Conservation (phyloP, 1,140 invertebrate genomes). For the Drosophila aff. region DNA sequence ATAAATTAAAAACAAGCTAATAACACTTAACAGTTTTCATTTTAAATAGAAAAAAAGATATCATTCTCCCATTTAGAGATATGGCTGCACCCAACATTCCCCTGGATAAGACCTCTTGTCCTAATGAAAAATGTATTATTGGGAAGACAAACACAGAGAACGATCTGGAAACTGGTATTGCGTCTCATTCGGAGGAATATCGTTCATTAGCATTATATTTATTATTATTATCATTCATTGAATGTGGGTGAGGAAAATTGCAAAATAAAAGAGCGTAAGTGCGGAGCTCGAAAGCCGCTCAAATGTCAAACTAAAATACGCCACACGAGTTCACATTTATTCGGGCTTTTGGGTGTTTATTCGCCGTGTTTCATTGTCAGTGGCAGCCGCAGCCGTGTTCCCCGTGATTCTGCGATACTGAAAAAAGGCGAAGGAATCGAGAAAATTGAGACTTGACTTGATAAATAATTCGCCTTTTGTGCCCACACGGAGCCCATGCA, state of each 20-base stretch:
- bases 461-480: conserved; percentile 80
- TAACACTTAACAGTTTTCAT: neutral
- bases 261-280: conserved; percentile 71
- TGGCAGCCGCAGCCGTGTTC: conserved; percentile 14
- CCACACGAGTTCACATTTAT: conserved; percentile 19
- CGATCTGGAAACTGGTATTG: conserved; percentile 17
- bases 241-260: conserved; percentile 63
- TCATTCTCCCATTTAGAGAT: neutral
- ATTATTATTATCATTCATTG: conserved; percentile 31
- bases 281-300: conserved; percentile 61
- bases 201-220: conserved; percentile 28
- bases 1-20: neutral
- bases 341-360: conserved; percentile 26
- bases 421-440: conserved; percentile 73
- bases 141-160: neutral
- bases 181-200: conserved; percentile 25
- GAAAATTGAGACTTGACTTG: conserved; percentile 61
- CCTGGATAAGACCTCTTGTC: conserved; percentile 21
- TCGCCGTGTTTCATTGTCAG: conserved; percentile 51
- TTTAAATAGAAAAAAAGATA: neutral
- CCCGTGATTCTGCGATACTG: conserved; percentile 22
- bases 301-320: conserved; percentile 54
- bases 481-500: conserved; percentile 21
- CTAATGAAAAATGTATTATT: conserved; percentile 12
- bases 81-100: neutral